Evolutionary conservation across 2,888 invertebrate genomes (phyloP).

Genomic region (Allophyes oxyacanthae): DNA sequence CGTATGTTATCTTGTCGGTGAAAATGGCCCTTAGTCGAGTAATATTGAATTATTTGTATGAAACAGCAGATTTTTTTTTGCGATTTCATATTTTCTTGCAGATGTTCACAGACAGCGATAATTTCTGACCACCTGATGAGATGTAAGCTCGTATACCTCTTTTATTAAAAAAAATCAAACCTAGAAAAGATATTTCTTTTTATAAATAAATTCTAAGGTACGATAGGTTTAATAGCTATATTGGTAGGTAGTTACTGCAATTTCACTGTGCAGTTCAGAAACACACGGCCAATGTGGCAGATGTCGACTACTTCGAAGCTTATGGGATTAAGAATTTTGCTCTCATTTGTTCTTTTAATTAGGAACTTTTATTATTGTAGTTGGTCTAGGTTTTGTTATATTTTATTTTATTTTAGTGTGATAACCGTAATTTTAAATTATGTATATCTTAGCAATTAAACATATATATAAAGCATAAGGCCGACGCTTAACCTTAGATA

Average conservation of each 20-base stretch:
- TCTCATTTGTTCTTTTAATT: constrained; percentile 9
- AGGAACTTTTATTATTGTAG: constrained; percentile 13
- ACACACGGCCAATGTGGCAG: neutral
- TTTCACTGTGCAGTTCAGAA: constrained; percentile 2
- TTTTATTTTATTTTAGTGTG: constrained; percentile 2
- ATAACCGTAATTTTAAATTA: constrained; percentile 8
- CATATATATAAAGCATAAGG: constrained; percentile 1
- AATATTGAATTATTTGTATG: no score
- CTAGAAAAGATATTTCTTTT: no score
- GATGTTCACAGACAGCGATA: no score
- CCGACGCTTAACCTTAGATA: constrained; percentile 11
- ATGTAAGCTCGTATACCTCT: no score
- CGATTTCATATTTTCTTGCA: no score
- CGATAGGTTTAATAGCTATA: neutral
- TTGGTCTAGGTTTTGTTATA: constrained; percentile 14
- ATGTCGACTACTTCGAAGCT: constrained; percentile 7
- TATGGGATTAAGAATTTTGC: constrained; percentile 24
- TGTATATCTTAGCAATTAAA: constrained; percentile 6
- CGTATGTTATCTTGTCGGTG: no score
- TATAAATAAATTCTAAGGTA: no score
- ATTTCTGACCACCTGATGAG: no score
- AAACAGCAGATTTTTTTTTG: no score
- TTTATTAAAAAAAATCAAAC: no score
- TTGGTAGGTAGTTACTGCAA: constrained; percentile 11
- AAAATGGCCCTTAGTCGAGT: no score